A percentile compares a stretch with the other conserved stretches of the same genome.
phyloP scores from a whole-genome alignment of 2,113 vertebrate genomes.

The Pyxicephalus adspersus region DNA sequence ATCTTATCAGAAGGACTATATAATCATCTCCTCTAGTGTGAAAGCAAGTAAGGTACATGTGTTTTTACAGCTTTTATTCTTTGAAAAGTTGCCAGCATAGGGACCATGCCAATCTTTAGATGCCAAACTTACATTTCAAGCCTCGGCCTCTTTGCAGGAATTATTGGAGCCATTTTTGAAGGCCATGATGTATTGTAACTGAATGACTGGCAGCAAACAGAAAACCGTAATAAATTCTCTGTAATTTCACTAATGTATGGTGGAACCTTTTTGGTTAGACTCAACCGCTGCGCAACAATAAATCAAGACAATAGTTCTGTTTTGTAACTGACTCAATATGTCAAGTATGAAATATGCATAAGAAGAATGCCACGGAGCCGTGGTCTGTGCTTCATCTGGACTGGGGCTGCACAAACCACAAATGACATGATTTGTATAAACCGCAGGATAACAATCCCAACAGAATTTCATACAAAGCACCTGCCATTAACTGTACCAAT shows the following conservation, averaged over 20 bases:
- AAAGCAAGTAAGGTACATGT: too few species aligned
- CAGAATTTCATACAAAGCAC: slow-evolving; percentile 27
- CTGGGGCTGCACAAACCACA: slow-evolving; percentile 15
- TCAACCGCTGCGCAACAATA: slow-evolving; percentile 18
- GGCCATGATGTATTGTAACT: background rate
- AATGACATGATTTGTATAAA: slow-evolving; percentile 42
- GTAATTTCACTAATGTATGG: slow-evolving; percentile 1
- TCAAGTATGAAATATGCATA: slow-evolving; percentile 27
- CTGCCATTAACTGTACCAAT: slow-evolving; percentile 18
- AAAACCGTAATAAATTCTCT: slow-evolving; percentile 6
- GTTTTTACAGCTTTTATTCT: too few species aligned
- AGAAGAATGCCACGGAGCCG: slow-evolving; percentile 4
- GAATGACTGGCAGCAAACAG: background rate
- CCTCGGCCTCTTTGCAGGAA: too few species aligned
- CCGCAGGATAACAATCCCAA: slow-evolving; percentile 40
- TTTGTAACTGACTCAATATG: slow-evolving; percentile 29
- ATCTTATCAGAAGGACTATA: too few species aligned
- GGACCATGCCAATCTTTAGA: too few species aligned
- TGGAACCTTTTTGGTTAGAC: background rate
- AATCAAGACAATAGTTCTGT: slow-evolving; percentile 30
- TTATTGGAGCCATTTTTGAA: background rate
- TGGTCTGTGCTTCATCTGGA: slow-evolving; percentile 36
- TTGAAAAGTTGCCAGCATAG: too few species aligned
- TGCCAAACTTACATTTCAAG: too few species aligned
- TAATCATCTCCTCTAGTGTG: too few species aligned